Base-by-base conservation (phyloP, 2,888 invertebrate genomes). In the Periphyllus acericola region DNA sequence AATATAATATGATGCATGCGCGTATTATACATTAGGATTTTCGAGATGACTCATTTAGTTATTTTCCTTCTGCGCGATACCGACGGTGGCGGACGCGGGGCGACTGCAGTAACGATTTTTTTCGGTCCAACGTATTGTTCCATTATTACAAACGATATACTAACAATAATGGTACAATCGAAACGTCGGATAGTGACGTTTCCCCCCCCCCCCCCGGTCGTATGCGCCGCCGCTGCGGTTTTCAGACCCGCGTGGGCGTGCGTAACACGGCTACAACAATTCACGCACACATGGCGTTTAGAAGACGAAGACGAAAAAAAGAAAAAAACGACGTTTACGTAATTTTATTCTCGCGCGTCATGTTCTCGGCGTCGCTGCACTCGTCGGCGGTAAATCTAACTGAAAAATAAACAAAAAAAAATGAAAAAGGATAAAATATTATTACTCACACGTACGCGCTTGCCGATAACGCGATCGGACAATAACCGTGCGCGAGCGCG, bases 271-370 rank as follows among this genome's bases (percentile, higher is more conserved):
- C 32, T 8, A 72, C 19, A 6, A 29, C 55, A 83, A 60, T 72
- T n/a, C n/a, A n/a, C 52, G 36, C 74, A 29, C 80, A 6, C 29
- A n/a, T 75, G 36, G n/a, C 2, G 21, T 83, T 60, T 66, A 36
- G 32, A 83, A 81, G 25, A 66, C 76, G 6, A 76, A n/a, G n/a
- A n/a, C n/a, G n/a, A n/a, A n/a, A 68, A 76, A 74, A 83, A 83
- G 75, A 76, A 76, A 83, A 84, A 76, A 76, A 76, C 68, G 84
- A 66, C 25, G 76, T 84, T 84, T 76, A 84, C 84, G 84, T 83
- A 40, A 75, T 83, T 83, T 75, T 66, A 75, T 75, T 66, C 29
- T 60, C n/a, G 60, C 21, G 29, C 40, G 83, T 75, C 72, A 75
- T 75, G 66, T 84, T 83, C 32, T 66, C 75, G 34, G n/a, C n/a